Percentiles rank a stretch among this genome's conserved stretches.
Conservation (phyloP, 1,140 invertebrate genomes). For the Potamilus streckersoni region DNA sequence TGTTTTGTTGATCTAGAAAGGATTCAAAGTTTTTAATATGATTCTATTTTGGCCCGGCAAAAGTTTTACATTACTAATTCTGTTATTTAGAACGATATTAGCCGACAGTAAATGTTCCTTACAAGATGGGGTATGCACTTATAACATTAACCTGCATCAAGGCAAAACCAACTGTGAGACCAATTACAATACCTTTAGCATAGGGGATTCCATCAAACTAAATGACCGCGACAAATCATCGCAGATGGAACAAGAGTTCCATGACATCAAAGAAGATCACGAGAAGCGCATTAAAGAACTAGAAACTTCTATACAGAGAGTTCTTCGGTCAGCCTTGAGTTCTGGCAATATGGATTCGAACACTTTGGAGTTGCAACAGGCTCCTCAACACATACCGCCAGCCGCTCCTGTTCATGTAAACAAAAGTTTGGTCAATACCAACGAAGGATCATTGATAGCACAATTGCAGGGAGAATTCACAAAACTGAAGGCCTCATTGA, state of each 20-base stretch:
- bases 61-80: too few relatives aligned
- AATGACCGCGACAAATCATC: constrained; percentile 10
- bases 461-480: constrained; percentile 25
- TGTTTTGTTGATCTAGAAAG: too few relatives aligned
- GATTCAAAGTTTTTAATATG: too few relatives aligned
- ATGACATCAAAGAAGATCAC: constrained; percentile 26
- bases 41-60: too few relatives aligned
- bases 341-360: background rate
- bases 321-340: constrained; percentile 13
- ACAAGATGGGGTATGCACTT: constrained; percentile 25
- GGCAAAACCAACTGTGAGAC: background rate
- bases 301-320: constrained; percentile 29
- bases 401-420: background rate
- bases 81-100: too few relatives aligned
- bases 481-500: constrained; percentile 11
- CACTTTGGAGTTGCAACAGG: background rate
- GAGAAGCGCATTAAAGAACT: constrained; percentile 32
- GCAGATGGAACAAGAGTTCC: constrained; percentile 24
- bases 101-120: constrained; percentile 9
- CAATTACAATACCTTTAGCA: background rate
- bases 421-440: background rate
- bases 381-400: background rate
- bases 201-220: constrained; percentile 6
- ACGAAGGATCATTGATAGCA: constrained; percentile 14
- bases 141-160: constrained; percentile 19